A percentile compares a stretch with the other conserved stretches of the same genome.
phyloP scores from a whole-genome alignment of 2,888 invertebrate genomes.

The Dimorphilus gyrociliatus region DNA sequence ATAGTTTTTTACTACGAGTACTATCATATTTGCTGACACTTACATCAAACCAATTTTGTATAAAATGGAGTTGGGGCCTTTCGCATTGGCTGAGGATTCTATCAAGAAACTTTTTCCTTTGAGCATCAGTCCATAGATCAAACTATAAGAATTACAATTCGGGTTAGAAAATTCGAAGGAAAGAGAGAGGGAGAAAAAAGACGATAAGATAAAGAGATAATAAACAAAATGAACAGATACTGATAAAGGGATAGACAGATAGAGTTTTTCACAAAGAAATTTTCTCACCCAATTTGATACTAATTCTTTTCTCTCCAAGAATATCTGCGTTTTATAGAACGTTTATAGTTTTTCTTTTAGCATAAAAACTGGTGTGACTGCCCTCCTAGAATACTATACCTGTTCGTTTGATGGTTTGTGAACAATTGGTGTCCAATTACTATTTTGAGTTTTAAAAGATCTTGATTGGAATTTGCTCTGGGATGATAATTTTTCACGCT shows the following conservation, averaged over 20 bases:
- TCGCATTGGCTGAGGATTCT: constrained; percentile 24
- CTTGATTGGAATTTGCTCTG: constrained; percentile 17
- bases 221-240: no score
- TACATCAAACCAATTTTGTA: constrained; percentile 30
- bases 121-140: constrained; percentile 35
- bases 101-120: constrained; percentile 28
- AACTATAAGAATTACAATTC: constrained; percentile 20
- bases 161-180: no score
- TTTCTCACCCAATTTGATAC: constrained; percentile 32
- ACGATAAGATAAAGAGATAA: no score
- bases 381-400: no score
- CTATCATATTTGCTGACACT: no score
- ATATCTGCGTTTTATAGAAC: constrained; percentile 21
- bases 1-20: no score
- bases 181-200: no score
- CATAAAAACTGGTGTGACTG: no score
- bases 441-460: constrained; percentile 27
- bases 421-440: constrained; percentile 32
- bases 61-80: constrained; percentile 23
- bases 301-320: constrained; percentile 28
- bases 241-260: no score
- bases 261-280: background rate
- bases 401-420: constrained; percentile 33
- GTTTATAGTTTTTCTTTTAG: background rate
- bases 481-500: no score